These are phyloP conservation scores for Hesperia comma DNA, from an alignment of 2,888 invertebrate species.

Conservation along the genomic window DNA sequence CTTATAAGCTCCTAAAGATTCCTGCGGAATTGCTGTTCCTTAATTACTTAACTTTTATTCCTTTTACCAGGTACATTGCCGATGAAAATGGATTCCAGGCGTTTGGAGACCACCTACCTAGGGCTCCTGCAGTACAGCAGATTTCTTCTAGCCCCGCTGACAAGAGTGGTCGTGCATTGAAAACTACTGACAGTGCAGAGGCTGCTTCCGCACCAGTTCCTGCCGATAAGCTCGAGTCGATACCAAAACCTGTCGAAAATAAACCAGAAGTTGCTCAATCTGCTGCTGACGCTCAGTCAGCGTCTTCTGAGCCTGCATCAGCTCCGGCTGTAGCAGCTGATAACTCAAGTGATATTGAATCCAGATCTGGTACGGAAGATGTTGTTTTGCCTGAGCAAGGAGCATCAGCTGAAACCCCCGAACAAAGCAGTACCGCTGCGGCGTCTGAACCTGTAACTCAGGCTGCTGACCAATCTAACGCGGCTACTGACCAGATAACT, in stretches of 20 bases:
- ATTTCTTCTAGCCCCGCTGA: conserved; percentile 45
- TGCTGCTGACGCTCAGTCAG: conserved; percentile 9
- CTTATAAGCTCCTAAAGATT: too few relatives aligned
- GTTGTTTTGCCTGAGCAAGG: conserved; percentile 8
- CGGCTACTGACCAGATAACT: conserved; percentile 20
- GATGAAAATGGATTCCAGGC: conserved; percentile 90
- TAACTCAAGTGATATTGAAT: conserved; percentile 16
- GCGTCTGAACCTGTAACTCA: conserved; percentile 36
- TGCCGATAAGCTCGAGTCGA: conserved; percentile 35
- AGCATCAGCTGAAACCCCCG: conserved; percentile 11
- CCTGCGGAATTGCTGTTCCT: too few relatives aligned
- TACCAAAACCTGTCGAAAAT: conserved; percentile 34
- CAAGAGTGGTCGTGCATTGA: conserved; percentile 58
- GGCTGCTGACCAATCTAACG: conserved; percentile 28
- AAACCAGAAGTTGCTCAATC: conserved; percentile 26
- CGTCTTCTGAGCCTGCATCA: conserved; percentile 2
- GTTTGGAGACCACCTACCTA: conserved; percentile 86
- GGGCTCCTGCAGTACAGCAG: conserved; percentile 47
- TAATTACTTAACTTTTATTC: background rate
- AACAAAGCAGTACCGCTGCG: conserved; percentile 38
- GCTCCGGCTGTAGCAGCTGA: conserved; percentile 37
- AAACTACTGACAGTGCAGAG: conserved; percentile 48
- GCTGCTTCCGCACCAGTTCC: conserved; percentile 49
- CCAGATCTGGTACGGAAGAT: conserved; percentile 12
- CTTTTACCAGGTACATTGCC: conserved; percentile 83